Percentiles rank a stretch among this genome's conserved stretches.
Evolutionary conservation across 2,797 vertebrate species (phyloP).

Genomic region (Kryptopterus vitreolus): DNA sequence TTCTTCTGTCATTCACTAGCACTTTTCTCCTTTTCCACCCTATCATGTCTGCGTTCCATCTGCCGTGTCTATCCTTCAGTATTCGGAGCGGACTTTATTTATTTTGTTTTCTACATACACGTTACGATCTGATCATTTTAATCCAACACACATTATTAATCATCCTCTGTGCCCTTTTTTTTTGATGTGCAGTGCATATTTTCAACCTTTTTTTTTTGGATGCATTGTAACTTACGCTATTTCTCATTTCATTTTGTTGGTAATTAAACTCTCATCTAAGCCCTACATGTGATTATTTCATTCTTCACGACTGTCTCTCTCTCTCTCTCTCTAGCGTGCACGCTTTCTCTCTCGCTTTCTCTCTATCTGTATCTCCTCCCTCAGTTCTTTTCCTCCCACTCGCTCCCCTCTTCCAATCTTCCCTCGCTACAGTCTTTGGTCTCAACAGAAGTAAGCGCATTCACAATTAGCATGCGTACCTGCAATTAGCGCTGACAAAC

Average conservation of each 20-base stretch:
- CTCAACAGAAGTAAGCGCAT: conserved; percentile 66
- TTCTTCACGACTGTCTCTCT: conserved; percentile 18
- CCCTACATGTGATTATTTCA: conserved; percentile 11
- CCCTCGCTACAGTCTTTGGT: conserved; percentile 56
- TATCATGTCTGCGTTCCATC: conserved; percentile 45
- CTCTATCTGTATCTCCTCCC: conserved; percentile 28
- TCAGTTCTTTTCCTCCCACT: conserved; percentile 62
- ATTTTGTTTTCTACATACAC: conserved; percentile 13
- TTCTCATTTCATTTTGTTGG: conserved; percentile 47
- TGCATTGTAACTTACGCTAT: conserved; percentile 29
- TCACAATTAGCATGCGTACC: conserved; percentile 76
- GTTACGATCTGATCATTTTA: not conserved
- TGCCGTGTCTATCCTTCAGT: conserved; percentile 44
- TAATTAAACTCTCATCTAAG: not conserved
- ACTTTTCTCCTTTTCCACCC: conserved; percentile 41
- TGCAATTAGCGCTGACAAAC: conserved; percentile 79
- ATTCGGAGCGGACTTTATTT: conserved; percentile 27
- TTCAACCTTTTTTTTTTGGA: not conserved
- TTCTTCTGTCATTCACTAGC: conserved; percentile 40
- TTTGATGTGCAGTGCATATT: not conserved
- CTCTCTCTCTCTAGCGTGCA: not conserved
- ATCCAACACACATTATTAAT: not conserved
- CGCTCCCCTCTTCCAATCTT: conserved; percentile 54
- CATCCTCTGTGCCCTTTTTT: not conserved
- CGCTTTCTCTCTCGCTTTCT: conserved; percentile 13